phyloP scores from a whole-genome alignment of 2,113 vertebrate genomes.

The Tympanuchus pallidicinctus region DNA sequence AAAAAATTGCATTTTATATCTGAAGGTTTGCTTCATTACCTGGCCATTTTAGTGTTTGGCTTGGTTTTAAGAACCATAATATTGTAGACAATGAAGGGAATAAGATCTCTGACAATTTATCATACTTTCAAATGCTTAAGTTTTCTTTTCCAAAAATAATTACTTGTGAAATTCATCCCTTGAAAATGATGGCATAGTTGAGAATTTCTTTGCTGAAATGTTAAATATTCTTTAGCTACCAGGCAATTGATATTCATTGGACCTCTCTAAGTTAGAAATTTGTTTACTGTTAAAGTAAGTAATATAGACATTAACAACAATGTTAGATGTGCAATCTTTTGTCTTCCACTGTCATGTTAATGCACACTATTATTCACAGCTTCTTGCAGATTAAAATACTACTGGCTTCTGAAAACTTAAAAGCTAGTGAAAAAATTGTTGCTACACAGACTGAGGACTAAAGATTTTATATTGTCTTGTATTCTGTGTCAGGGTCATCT shows the following conservation, averaged over 20 bases:
- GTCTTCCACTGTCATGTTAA: constrained; percentile 30
- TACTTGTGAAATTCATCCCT: constrained; percentile 1
- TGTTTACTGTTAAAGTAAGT: constrained; percentile 62
- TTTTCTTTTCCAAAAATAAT: neutral
- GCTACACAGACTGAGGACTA: neutral
- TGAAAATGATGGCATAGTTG: neutral
- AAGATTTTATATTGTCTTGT: neutral
- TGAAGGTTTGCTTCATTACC: neutral
- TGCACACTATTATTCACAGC: constrained; percentile 23
- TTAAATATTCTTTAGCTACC: constrained; percentile 41
- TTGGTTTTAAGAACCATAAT: neutral
- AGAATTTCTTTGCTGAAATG: constrained; percentile 20
- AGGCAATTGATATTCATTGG: constrained; percentile 29
- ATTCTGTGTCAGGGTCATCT: neutral
- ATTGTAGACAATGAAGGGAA: neutral
- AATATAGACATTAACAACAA: constrained; percentile 47
- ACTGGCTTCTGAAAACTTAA: neutral
- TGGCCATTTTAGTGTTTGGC: neutral
- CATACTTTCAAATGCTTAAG: neutral
- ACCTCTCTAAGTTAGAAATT: constrained; percentile 5
- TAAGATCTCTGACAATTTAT: neutral
- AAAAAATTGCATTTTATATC: neutral
- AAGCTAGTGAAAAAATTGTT: neutral
- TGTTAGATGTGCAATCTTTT: constrained; percentile 30
- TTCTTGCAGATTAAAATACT: neutral